phyloP scores from a whole-genome alignment of 2,113 vertebrate genomes.

The Ceyx cyanopectus region DNA sequence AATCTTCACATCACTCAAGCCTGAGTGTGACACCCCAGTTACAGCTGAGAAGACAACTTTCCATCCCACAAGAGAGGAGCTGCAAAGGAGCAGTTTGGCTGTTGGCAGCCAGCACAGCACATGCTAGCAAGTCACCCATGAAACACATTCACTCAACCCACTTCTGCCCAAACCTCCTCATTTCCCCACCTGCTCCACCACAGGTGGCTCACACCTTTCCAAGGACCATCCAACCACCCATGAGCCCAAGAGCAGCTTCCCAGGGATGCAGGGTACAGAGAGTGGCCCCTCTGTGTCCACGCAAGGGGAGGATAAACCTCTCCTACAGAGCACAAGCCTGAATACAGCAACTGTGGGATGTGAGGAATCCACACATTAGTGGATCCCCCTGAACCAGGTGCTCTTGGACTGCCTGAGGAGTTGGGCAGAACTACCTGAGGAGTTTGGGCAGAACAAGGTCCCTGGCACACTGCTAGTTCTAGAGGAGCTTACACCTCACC shows the following conservation, averaged over 20 bases:
- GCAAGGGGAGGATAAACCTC: fast-evolving
- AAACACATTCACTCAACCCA: fast-evolving
- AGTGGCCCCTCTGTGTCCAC: neutral
- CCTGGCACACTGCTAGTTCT: fast-evolving
- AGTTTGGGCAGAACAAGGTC: neutral
- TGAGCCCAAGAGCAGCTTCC: neutral
- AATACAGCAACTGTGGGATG: fast-evolving
- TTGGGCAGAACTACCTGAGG: fast-evolving
- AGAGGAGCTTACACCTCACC: neutral
- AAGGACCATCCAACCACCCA: fast-evolving
- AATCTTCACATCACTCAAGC: fast-evolving
- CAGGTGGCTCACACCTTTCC: fast-evolving
- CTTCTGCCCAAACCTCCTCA: fast-evolving
- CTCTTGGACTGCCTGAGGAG: fast-evolving
- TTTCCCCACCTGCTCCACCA: fast-evolving
- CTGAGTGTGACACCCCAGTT: neutral
- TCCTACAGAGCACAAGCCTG: fast-evolving
- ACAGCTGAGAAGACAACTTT: neutral
- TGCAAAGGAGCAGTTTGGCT: fast-evolving
- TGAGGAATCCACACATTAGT: fast-evolving
- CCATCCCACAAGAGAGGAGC: neutral
- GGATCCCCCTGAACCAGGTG: fast-evolving
- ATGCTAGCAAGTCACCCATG: fast-evolving
- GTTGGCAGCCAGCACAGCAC: neutral
- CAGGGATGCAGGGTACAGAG: neutral